Base-by-base conservation (phyloP, 2,797 vertebrate genomes). In the Chrysocyon brachyurus region DNA sequence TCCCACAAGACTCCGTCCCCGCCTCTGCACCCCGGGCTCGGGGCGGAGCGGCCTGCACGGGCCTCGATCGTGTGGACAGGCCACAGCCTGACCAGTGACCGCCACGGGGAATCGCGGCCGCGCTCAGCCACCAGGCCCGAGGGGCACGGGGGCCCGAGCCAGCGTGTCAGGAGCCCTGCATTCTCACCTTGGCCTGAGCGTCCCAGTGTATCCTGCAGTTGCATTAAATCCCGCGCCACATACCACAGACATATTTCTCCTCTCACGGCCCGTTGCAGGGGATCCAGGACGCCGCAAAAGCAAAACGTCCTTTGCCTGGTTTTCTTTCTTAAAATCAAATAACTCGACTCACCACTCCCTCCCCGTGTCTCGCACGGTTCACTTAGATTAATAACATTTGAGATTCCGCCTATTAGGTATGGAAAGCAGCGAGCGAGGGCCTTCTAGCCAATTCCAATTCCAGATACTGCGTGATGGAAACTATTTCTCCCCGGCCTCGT, bases 351-450 rank as follows among this genome's bases (percentile, higher is more conserved):
- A 82, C 97, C 14, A 19, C 93, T 88, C 96, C 78, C 26, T 95
- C 97, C 94, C 97, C 86, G 31, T 49, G 97, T 94, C 86, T 97
- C 94, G 56, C 97, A 96, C 87, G 98, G 98, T 98, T 98, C 96
- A 81, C 97, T 98, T 97, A 93, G 97, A 97, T 97, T 98, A 98
- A 98, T 98, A 98, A 97, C 98, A 96, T 98, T 96, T 96, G 96
- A 96, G 75, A 95, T 97, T 97, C 98, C 93, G 96, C 61, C 98
- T 97, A 54, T 64, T 97, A 94, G 85, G 96, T 96, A 95, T 64
- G 0, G 0, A 68, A 64, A 96, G 93, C 87, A 19, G 0, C 49
- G 0, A 78, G 72, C 49, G 1, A 68, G 91, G 49, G 36, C 92
- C 96, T 94, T 86, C 95, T 56, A 49, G 96, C 95, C 96, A 94